Conservation (phyloP, 92 coral and sea anemone species). For the Palythoa grandiflora region DNA sequence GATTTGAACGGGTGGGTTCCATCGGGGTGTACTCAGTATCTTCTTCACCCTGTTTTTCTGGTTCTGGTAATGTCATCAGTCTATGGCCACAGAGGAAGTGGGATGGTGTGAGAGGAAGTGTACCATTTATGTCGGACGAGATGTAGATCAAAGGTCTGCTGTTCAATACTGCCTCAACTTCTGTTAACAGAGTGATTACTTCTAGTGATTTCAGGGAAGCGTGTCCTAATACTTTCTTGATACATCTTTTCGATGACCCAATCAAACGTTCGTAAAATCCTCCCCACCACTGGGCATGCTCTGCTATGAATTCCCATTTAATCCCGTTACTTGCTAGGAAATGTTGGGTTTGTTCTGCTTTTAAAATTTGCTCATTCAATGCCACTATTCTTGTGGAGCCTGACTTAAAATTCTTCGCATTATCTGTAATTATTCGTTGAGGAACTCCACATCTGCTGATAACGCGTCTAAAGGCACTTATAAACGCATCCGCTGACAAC, state of each 20-base stretch:
- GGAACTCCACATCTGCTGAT: constrained; percentile 54
- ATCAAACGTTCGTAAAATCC: constrained; percentile 1
- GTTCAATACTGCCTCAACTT: constrained; percentile 1
- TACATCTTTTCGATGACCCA: constrained; percentile 11
- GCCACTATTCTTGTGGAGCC: constrained; percentile 46
- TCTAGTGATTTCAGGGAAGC: constrained; percentile 7
- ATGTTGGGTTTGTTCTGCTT: constrained; percentile 45
- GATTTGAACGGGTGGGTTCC: neutral
- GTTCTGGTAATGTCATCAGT: neutral
- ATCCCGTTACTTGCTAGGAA: constrained; percentile 25
- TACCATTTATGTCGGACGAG: neutral
- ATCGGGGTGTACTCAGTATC: neutral
- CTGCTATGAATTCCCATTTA: constrained; percentile 38
- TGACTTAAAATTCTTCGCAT: constrained; percentile 55
- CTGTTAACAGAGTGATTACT: neutral
- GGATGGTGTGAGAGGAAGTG: neutral
- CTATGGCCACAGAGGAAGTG: neutral
- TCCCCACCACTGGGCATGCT: constrained; percentile 52
- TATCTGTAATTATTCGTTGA: constrained; percentile 54
- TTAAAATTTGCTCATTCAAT: constrained; percentile 37
- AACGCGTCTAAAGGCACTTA: constrained; percentile 49
- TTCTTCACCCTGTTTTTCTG: neutral
- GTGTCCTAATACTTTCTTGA: constrained; percentile 35
- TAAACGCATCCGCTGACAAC: constrained; percentile 47
- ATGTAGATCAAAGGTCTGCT: neutral